phyloP scores from a whole-genome alignment of 2,113 vertebrate genomes.

The Opisthocomus hoazin region DNA sequence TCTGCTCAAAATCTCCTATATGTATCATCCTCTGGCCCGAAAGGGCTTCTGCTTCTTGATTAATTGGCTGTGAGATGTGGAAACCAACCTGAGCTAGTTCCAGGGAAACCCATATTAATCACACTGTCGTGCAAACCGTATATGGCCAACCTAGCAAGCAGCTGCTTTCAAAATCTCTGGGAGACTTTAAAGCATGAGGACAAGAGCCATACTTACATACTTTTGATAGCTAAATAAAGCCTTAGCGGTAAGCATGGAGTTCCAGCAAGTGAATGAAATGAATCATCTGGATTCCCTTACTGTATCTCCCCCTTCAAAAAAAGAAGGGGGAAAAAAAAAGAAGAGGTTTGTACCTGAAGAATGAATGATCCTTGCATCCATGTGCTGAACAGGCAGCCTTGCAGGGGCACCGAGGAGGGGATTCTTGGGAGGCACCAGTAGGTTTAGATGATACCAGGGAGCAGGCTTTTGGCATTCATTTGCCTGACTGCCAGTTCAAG shows the following conservation, averaged over 20 bases:
- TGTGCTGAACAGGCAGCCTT: neutral
- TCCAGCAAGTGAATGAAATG: neutral
- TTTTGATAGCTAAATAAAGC: constrained; percentile 44
- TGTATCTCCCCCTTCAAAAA: neutral
- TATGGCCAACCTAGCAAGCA: neutral
- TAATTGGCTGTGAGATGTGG: constrained; percentile 26
- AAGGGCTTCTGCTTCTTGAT: neutral
- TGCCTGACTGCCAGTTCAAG: neutral
- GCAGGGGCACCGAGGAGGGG: neutral
- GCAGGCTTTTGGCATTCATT: neutral
- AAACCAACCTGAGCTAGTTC: constrained; percentile 12
- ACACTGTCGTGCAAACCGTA: neutral
- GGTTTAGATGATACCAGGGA: neutral
- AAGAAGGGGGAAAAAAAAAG: neutral
- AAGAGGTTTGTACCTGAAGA: neutral
- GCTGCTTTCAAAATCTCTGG: neutral
- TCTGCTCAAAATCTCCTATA: neutral
- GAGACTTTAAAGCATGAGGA: neutral
- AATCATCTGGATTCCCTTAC: constrained; percentile 43
- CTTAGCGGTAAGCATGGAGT: neutral
- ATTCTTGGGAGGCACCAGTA: neutral
- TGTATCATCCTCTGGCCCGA: neutral
- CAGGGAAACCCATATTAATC: neutral
- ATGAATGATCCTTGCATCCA: neutral
- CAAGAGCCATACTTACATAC: constrained; percentile 14